Conservation (phyloP, 2,797 vertebrate genomes). For the Kryptolebias ocellatus region DNA sequence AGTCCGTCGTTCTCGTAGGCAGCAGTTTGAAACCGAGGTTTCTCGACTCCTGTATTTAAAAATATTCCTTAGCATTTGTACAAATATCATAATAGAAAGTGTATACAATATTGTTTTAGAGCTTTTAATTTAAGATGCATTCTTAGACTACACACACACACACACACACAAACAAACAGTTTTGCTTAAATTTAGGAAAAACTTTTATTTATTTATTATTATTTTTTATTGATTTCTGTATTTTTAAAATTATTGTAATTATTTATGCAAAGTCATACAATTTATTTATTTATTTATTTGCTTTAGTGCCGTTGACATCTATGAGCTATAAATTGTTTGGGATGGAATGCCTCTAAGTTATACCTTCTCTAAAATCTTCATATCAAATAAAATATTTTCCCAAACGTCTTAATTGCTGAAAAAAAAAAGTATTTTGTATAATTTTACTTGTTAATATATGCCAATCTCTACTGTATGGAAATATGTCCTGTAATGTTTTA, state of each 20-base stretch:
- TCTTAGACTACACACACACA: conserved; percentile 84
- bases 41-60: conserved; percentile 72
- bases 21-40: conserved; percentile 67
- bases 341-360: conserved; percentile 75
- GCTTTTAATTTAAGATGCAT: conserved; percentile 83
- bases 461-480: conserved; percentile 81
- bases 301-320: conserved; percentile 53
- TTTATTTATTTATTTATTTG: conserved; percentile 32
- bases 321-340: conserved; percentile 61
- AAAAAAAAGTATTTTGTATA: conserved; percentile 83
- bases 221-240: conserved; percentile 50
- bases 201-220: conserved; percentile 34
- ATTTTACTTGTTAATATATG: conserved; percentile 83
- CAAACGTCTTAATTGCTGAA: conserved; percentile 78
- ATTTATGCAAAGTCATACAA: conserved; percentile 63
- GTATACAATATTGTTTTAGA: conserved; percentile 82
- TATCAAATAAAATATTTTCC: conserved; percentile 83
- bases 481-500: conserved; percentile 77
- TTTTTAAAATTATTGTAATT: conserved; percentile 60
- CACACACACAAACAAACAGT: conserved; percentile 77
- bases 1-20: conserved; percentile 73
- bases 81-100: conserved; percentile 78
- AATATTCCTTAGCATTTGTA: conserved; percentile 82
- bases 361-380: conserved; percentile 72
- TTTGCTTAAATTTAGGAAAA: conserved; percentile 59